Base-by-base conservation (phyloP, 35 echinoderm and acorn worm species). In the Ptychodera flava region DNA sequence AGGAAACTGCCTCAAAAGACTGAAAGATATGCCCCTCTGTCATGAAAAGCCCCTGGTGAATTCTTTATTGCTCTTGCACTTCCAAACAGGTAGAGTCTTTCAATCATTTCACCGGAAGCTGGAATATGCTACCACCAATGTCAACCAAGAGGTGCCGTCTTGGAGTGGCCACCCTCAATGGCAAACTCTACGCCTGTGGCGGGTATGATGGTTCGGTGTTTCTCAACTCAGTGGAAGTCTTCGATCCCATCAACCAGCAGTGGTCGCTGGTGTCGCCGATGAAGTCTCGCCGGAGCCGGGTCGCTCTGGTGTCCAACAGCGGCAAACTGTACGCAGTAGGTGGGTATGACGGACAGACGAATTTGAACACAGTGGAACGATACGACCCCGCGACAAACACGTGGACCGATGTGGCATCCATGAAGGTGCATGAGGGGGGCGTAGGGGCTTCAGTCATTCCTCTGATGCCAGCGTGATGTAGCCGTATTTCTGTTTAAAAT, bases 11-110 rank as follows among this genome's bases (percentile, higher is more conserved):
- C n/a, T n/a, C n/a, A n/a, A n/a, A n/a, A n/a, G n/a, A n/a, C n/a
- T n/a, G n/a, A n/a, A n/a, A n/a, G n/a, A n/a, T n/a, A n/a, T n/a
- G n/a, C n/a, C n/a, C n/a, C n/a, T n/a, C n/a, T n/a, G n/a, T n/a
- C n/a, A n/a, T n/a, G n/a, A n/a, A n/a, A n/a, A n/a, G n/a, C n/a
- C n/a, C n/a, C n/a, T n/a, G n/a, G n/a, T n/a, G n/a, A n/a, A n/a
- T n/a, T n/a, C n/a, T n/a, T n/a, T n/a, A n/a, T n/a, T n/a, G n/a
- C n/a, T n/a, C n/a, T n/a, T n/a, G n/a, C n/a, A n/a, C n/a, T n/a
- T n/a, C n/a, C n/a, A n/a, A n/a, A n/a, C 37, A 99, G 96, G 96
- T 99, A 16, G 96, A 99, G 79, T 99, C 92, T 78, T 99, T 94
- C 77, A 99, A 99, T 78, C 96, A 94, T 33, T 99, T 99, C 80